A percentile compares a stretch with the other conserved stretches of the same genome.
phyloP scores from a whole-genome alignment of 2,113 vertebrate genomes.

The Macroglossus sobrinus region DNA sequence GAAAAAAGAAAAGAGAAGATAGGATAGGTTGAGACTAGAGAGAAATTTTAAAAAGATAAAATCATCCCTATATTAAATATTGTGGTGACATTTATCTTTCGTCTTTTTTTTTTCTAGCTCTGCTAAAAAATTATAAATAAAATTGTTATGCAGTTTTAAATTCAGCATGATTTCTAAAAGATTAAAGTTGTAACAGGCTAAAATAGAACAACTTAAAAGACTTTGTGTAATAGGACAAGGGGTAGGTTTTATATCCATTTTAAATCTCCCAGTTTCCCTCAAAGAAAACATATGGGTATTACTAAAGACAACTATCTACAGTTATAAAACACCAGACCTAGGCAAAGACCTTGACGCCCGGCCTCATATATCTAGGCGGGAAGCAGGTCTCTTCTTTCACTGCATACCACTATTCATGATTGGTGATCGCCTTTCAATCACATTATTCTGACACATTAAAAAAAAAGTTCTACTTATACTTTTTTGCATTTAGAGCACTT shows the following conservation, averaged over 20 bases:
- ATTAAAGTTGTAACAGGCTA: background rate
- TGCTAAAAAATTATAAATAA: constrained; percentile 6
- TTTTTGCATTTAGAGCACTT: background rate
- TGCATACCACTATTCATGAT: background rate
- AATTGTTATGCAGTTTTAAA: background rate
- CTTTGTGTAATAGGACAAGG: background rate
- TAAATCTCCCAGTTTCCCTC: background rate
- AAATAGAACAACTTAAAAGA: constrained; percentile 16
- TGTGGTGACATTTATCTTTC: background rate
- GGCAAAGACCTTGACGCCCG: background rate
- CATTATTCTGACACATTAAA: background rate
- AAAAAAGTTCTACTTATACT: background rate
- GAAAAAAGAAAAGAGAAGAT: background rate
- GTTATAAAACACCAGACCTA: background rate
- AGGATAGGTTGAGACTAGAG: background rate
- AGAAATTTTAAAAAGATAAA: background rate
- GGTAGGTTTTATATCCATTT: background rate
- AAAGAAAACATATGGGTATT: background rate
- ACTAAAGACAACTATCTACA: background rate
- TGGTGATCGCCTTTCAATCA: background rate
- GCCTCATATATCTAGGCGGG: background rate
- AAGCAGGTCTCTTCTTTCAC: background rate
- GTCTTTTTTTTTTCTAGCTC: background rate
- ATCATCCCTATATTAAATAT: background rate
- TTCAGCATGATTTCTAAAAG: background rate